Base-by-base conservation (phyloP, 2,888 invertebrate species). In the Minunthozetes semirufus region DNA sequence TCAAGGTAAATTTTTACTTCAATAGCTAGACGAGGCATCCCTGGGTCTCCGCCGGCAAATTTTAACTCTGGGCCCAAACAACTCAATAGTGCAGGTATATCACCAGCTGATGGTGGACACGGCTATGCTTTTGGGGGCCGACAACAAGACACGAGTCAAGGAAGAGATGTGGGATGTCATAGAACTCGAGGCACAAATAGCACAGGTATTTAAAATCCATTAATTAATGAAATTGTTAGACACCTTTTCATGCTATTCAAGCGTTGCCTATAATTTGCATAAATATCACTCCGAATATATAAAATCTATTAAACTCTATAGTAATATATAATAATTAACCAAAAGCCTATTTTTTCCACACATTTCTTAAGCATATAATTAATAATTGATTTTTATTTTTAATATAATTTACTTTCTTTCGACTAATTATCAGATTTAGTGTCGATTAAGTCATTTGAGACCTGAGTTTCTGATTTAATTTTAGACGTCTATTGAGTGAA, bases 1-100 rank as follows among this genome's bases (percentile, higher is more conserved):
- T n/a, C n/a, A n/a, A n/a, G n/a, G n/a, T n/a, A n/a, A n/a, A n/a
- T n/a, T n/a, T n/a, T n/a, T n/a, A n/a, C n/a, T n/a, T n/a, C n/a
- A n/a, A n/a, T n/a, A 94, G 93, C 83, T 94, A 83, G 94, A 94
- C 84, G 93, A 94, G 86, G 90, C 92, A 0, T 87, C 90, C 0
- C 85, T 94, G 79, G 93, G 93, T 0, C 83, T 94, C 72, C 81
- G 81, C 19, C 89, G 92, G 80, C 87, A 93, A 6, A 93, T 94
- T 82, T 84, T 94, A 74, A 87, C 89, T 76, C 59, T 70, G 27
- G 78, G 78, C 2, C 83, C 91, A 73, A 87, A 88, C 29, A 92
- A 94, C 81, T 90, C 91, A 80, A 85, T 93, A 76, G 93, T 96
- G n/a, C 87, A 87, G 73, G 93, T 84, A 3, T 85, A 85, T 76